Conservation (phyloP, 1,140 invertebrate species). For the Diploscapter pachys region DNA sequence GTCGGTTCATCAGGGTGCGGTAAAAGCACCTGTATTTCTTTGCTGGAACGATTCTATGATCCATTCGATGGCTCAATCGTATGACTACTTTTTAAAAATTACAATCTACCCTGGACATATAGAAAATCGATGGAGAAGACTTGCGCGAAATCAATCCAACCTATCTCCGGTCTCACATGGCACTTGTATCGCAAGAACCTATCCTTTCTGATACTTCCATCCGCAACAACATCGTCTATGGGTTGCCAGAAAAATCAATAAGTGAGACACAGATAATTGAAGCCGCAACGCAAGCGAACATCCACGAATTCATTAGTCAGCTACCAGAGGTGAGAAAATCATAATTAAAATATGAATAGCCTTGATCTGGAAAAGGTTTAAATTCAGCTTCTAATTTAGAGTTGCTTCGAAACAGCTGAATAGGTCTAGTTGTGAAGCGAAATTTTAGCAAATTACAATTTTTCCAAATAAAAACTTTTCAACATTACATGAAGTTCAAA, state of each 20-base stretch:
- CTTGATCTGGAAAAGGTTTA: too few species aligned
- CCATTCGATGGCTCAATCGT: slow-evolving; percentile 65
- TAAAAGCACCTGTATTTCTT: slow-evolving; percentile 77
- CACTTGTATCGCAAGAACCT: slow-evolving; percentile 56
- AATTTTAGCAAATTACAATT: too few species aligned
- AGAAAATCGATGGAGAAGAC: slow-evolving; percentile 31
- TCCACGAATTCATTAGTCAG: slow-evolving; percentile 71
- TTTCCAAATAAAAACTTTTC: too few species aligned
- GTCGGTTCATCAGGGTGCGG: slow-evolving; percentile 80
- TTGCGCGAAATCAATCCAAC: slow-evolving; percentile 32
- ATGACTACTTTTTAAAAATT: slow-evolving; percentile 6
- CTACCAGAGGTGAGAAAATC: slow-evolving; percentile 65
- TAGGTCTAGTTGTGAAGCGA: too few species aligned
- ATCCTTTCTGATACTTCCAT: slow-evolving; percentile 56
- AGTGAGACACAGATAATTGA: slow-evolving; percentile 55
- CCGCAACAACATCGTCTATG: slow-evolving; percentile 44
- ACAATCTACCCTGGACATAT: background rate
- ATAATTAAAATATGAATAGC: background rate
- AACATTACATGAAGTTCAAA: too few species aligned
- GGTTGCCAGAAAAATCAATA: slow-evolving; percentile 39
- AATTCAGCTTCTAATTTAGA: too few species aligned
- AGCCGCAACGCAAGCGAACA: slow-evolving; percentile 72
- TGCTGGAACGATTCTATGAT: slow-evolving; percentile 79
- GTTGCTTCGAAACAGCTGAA: too few species aligned
- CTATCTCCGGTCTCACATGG: slow-evolving; percentile 37